Base-by-base conservation (phyloP, 1,140 invertebrate genomes). In the Tetragonula clypearis region DNA sequence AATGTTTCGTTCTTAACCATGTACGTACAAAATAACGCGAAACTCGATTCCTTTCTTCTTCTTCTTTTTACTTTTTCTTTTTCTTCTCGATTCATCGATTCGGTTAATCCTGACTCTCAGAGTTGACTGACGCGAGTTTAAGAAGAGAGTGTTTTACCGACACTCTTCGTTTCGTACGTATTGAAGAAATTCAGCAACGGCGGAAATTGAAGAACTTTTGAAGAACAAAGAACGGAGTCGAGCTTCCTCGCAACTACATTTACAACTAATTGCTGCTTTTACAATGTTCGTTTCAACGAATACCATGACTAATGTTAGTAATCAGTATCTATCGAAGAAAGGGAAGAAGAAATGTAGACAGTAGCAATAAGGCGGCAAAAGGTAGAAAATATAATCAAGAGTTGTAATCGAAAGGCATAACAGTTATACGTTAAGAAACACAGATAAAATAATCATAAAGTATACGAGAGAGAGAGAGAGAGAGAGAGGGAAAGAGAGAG, bases 391-490 rank as follows among this genome's bases (percentile, higher is more conserved):
- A 83, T 88, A 81, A 83, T 65, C n/a, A 60, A 82, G 26, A 58
- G 68, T 77, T 80, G 6, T 49, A 71, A 69, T 65, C 60, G 26
- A 76, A 77, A 90, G n/a, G 82, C 84, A 86, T 49, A 77, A 87
- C 77, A 84, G 60, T 82, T 82, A 86, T 41, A 77, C 30, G 68
- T 90, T 80, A 80, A 74, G 62, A 80, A 41, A 88, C 60, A 88
- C 56, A 88, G 66, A 85, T 72, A 69, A 62, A 78, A 41, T 41
- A 35, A 76, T 60, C 9, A 17, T 60, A n/a, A 35, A 12, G 30
- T 58, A 75, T 69, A 81, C 49, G 65, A 41, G 53, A 30, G 2
- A 35, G 14, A 60, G 14, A 35, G 21, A 35, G 21, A 6, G 23
- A 56, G n/a, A 73, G 23, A 26, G 53, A 17, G 49, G 49, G 55